Evolutionary conservation across 2,113 vertebrate species (phyloP).

Genomic region (Uropsilus gracilis): DNA sequence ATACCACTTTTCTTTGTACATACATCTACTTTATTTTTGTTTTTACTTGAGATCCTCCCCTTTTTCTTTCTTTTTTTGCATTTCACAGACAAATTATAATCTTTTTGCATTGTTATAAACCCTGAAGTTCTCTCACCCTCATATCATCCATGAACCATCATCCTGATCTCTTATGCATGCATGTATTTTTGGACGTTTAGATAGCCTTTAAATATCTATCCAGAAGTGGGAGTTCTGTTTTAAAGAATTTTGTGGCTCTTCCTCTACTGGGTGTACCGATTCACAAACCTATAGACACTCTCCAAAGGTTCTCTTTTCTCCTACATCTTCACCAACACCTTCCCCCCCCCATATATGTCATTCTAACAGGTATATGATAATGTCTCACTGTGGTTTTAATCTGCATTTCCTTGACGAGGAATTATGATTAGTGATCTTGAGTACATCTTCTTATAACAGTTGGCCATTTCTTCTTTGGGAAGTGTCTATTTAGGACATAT

Average conservation of each 20-base stretch:
- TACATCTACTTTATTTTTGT: not conserved
- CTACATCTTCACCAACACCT: not conserved
- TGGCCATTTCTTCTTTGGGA: not conserved
- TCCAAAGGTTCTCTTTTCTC: not conserved
- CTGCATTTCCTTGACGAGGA: not conserved
- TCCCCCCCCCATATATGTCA: not conserved
- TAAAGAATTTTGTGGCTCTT: not conserved
- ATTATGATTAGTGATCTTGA: not conserved
- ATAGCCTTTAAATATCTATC: not conserved
- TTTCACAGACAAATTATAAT: too few species aligned
- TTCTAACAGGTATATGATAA: not conserved
- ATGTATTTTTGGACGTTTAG: too few species aligned
- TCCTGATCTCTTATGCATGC: too few species aligned
- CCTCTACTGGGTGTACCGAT: not conserved
- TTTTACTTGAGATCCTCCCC: too few species aligned
- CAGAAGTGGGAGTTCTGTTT: not conserved
- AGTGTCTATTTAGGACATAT: not conserved
- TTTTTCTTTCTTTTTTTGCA: too few species aligned
- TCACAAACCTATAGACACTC: not conserved
- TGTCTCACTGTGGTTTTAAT: not conserved
- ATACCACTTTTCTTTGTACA: not conserved
- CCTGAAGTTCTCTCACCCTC: too few species aligned
- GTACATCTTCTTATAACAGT: not conserved
- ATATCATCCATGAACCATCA: too few species aligned
- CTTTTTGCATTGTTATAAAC: too few species aligned